Percentiles rank a stretch among this genome's conserved stretches.
These are phyloP conservation scores for Mercenaria mercenaria DNA, from an alignment of 1,140 invertebrate genomes.

Conservation along the genomic window DNA sequence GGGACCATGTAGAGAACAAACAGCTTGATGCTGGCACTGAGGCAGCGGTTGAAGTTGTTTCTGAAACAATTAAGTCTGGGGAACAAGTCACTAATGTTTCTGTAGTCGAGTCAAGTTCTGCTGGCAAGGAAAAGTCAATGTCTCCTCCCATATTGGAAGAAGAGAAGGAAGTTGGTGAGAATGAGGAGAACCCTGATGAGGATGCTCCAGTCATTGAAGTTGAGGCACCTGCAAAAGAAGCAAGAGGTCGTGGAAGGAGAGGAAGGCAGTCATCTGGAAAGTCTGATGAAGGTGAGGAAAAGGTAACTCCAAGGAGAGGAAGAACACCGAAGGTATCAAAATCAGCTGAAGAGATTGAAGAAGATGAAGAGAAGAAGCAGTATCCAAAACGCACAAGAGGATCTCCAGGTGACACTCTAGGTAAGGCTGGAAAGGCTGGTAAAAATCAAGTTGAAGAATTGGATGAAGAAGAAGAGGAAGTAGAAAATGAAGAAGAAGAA, in stretches of 20 bases:
- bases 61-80: neutral
- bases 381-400: slow-evolving; percentile 31
- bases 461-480: slow-evolving; percentile 67
- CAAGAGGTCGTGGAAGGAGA: slow-evolving; percentile 36
- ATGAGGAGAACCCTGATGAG: slow-evolving; percentile 40
- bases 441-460: slow-evolving; percentile 60
- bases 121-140: slow-evolving; percentile 37
- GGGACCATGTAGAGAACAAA: neutral
- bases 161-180: slow-evolving; percentile 35
- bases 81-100: slow-evolving; percentile 4
- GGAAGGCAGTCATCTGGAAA: slow-evolving; percentile 49
- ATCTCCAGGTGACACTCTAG: slow-evolving; percentile 6
- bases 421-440: slow-evolving; percentile 45
- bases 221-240: slow-evolving; percentile 30
- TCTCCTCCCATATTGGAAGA: slow-evolving; percentile 49
- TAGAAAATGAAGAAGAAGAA: slow-evolving; percentile 60
- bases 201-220: slow-evolving; percentile 57
- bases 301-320: slow-evolving; percentile 46
- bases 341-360: slow-evolving; percentile 44
- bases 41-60: neutral
- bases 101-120: neutral
- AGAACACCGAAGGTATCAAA: slow-evolving; percentile 51
- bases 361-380: slow-evolving; percentile 36
- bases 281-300: slow-evolving; percentile 56
- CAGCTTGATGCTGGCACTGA: neutral